Conservation (phyloP, 2,888 invertebrate genomes). For the Notocelia uddmanniana region DNA sequence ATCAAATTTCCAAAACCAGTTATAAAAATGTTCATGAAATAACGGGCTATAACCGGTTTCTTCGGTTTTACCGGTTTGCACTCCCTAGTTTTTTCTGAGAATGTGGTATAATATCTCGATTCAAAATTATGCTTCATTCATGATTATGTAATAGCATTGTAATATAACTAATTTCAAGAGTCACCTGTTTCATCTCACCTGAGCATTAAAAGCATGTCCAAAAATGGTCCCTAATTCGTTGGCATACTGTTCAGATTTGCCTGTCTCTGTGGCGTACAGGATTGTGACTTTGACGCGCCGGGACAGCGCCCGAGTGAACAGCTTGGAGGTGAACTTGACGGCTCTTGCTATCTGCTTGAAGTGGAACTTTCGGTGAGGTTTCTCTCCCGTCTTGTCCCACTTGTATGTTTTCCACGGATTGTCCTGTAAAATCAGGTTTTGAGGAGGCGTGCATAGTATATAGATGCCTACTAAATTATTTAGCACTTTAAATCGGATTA, state of each 20-base stretch:
- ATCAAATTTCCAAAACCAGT: too few relatives aligned
- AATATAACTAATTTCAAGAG: too few relatives aligned
- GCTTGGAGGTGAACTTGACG: slow-evolving; percentile 97
- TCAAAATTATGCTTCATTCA: too few relatives aligned
- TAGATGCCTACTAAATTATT: too few relatives aligned
- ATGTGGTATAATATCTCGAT: too few relatives aligned
- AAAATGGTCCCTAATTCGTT: slow-evolving; percentile 95
- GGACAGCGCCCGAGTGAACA: slow-evolving; percentile 96
- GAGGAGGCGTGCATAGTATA: background rate
- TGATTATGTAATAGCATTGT: too few relatives aligned
- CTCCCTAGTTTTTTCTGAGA: too few relatives aligned
- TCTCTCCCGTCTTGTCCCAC: slow-evolving; percentile 90
- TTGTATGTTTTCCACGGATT: slow-evolving; percentile 94
- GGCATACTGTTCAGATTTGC: slow-evolving; percentile 97
- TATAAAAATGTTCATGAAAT: too few relatives aligned
- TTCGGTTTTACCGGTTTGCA: too few relatives aligned
- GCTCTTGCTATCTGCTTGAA: slow-evolving; percentile 98
- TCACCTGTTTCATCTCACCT: slow-evolving; percentile 86
- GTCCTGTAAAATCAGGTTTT: background rate
- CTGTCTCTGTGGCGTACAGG: slow-evolving; percentile 97
- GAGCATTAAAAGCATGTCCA: slow-evolving; percentile 97
- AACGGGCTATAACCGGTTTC: too few relatives aligned
- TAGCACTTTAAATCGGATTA: background rate
- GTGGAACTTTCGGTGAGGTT: slow-evolving; percentile 94
- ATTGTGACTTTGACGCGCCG: slow-evolving; percentile 97